Evolutionary conservation across 2,888 invertebrate species (phyloP).

Genomic region (Polydrusus pterygomalis): DNA sequence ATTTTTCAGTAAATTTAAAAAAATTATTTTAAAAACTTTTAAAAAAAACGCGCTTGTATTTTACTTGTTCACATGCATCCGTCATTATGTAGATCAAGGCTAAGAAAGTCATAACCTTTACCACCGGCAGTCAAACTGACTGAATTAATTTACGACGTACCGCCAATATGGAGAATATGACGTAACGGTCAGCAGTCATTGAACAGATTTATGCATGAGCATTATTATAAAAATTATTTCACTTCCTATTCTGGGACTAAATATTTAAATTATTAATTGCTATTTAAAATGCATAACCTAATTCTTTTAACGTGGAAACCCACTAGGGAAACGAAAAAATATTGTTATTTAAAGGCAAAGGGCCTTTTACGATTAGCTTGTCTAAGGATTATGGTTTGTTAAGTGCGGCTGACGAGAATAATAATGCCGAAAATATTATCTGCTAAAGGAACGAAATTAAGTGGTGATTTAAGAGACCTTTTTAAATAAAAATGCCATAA

Average conservation of each 20-base stretch:
- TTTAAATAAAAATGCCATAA: conserved; percentile 15
- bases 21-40: too few relatives aligned
- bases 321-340: conserved; percentile 18
- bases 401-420: conserved; percentile 37
- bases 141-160: too few relatives aligned
- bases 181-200: too few relatives aligned
- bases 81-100: too few relatives aligned
- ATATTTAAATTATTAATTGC: not conserved
- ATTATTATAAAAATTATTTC: too few relatives aligned
- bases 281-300: conserved; percentile 14
- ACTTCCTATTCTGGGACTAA: not conserved
- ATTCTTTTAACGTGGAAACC: conserved; percentile 28
- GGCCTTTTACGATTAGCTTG: conserved; percentile 33
- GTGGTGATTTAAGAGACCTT: conserved; percentile 24
- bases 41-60: too few relatives aligned
- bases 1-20: too few relatives aligned
- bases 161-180: too few relatives aligned
- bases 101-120: too few relatives aligned
- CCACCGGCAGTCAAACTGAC: too few relatives aligned
- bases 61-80: too few relatives aligned
- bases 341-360: conserved; percentile 38
- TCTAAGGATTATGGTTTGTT: conserved; percentile 42
- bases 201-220: too few relatives aligned
- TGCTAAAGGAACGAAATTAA: conserved; percentile 28
- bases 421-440: conserved; percentile 38